Evolutionary conservation across 2,797 vertebrate genomes (phyloP).

Genomic region (Rhynchonycteris naso): DNA sequence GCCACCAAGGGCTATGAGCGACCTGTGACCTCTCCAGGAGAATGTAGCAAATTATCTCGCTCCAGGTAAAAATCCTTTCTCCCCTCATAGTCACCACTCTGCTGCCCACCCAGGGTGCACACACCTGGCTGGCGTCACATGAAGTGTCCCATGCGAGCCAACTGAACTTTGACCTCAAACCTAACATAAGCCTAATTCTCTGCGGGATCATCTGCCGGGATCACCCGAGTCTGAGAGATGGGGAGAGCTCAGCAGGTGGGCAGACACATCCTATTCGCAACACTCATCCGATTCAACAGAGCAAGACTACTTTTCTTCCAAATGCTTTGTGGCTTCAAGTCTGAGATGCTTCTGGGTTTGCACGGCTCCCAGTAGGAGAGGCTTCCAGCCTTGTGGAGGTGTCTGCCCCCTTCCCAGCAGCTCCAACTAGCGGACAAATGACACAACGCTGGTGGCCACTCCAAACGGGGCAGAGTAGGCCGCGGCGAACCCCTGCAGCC

Average conservation of each 20-base stretch:
- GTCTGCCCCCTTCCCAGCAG: accelerated
- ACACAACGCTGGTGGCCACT: conserved; percentile 87
- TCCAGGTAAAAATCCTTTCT: background rate
- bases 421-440: conserved; percentile 80
- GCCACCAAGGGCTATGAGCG: background rate
- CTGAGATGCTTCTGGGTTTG: background rate
- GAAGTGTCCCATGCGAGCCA: background rate
- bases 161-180: background rate
- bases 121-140: background rate
- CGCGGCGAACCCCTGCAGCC: conserved; percentile 91
- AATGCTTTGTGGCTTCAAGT: background rate
- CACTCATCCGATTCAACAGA: background rate
- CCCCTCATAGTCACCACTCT: accelerated
- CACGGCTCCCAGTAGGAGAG: accelerated
- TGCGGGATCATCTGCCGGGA: background rate
- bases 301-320: background rate
- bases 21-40: background rate
- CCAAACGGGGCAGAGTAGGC: conserved; percentile 91
- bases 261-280: background rate
- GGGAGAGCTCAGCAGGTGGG: accelerated
- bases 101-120: background rate
- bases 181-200: background rate
- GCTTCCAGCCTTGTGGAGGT: background rate
- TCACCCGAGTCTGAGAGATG: background rate
- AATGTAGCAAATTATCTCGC: background rate